These are phyloP conservation scores for Nematolebias whitei DNA, from an alignment of 2,113 vertebrate species.

Conservation along the genomic window DNA sequence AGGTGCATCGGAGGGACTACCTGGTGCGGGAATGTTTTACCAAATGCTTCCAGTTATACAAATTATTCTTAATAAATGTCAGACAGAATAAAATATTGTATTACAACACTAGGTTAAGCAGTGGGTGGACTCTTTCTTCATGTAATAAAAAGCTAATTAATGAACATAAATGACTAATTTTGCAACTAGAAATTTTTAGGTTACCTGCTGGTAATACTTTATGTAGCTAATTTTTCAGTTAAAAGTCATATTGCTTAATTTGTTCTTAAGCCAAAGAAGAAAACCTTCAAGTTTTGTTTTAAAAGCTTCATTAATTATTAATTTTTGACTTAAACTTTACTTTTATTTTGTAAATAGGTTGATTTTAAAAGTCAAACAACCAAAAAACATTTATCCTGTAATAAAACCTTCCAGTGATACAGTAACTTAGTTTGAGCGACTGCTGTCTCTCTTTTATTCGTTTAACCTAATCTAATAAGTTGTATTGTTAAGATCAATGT, in stretches of 20 bases:
- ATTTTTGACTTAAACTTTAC: background rate
- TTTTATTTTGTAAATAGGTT: too few relatives aligned
- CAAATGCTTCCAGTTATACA: too few relatives aligned
- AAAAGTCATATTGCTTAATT: background rate
- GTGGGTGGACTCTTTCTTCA: too few relatives aligned
- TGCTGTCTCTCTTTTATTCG: background rate
- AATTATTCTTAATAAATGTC: too few relatives aligned
- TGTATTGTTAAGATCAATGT: slow-evolving; percentile 14
- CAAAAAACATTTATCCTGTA: slow-evolving; percentile 1
- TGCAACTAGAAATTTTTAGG: background rate
- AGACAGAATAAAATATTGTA: too few relatives aligned
- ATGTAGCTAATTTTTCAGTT: too few relatives aligned
- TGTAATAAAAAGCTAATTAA: background rate
- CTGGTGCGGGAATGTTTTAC: too few relatives aligned
- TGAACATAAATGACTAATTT: background rate
- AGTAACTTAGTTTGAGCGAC: background rate
- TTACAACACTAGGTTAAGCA: too few relatives aligned
- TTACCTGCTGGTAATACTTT: background rate
- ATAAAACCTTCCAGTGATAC: background rate
- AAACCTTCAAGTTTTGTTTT: too few relatives aligned
- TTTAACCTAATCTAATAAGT: slow-evolving; percentile 1
- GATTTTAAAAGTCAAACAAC: background rate
- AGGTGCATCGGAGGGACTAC: background rate
- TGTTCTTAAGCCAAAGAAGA: too few relatives aligned
- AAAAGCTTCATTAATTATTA: background rate